Base-by-base conservation (phyloP, 1,140 invertebrate species). In the Drosophila willistoni region DNA sequence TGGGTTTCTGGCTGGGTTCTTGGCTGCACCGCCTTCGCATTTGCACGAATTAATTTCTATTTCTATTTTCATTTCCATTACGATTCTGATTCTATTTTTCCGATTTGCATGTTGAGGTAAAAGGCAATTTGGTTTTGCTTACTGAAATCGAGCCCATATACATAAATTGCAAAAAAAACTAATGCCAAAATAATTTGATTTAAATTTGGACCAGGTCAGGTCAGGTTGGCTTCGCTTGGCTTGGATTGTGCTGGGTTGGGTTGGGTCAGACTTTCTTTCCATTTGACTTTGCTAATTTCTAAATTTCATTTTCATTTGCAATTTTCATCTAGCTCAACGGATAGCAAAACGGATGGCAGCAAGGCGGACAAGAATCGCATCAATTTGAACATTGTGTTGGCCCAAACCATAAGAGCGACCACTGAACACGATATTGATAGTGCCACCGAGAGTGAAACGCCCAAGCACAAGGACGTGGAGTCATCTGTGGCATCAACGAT, bases 141-240 rank as follows among this genome's bases (percentile, higher is more conserved):
- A 51, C 17, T 69, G 67, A 61, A 75, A 85, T 79, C 73, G 82
- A 77, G 82, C 69, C 54, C 83, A 89, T 69, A 89, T 69, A 64
- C 83, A 89, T 89, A 86, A 84, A 89, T 89, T 83, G 84, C 71
- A 81, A 79, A 29, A 29, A 29, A 81, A 79, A 87, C 76, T 86
- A 87, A 86, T 86, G 76, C 76, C 67, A 77, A 51, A 87, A 89
- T 84, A 84, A 87, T 90, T 89, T 84, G 85, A 90, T 90, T 89
- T 89, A 89, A 81, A 87, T 87, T 84, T 89, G 89, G 84, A 47
- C 34, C 55, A 56, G 57, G 39, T 39, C 36, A 39, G 51, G 82
- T 71, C 82, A 70, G 83, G 29, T 29, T 5, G 29, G 29, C 6
- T 29, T 29, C 29, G 6, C 6, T 29, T 29, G 29, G 29, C 6